Percentiles rank a stretch among this genome's conserved stretches.
Evolutionary conservation across 2,888 invertebrate genomes (phyloP).

Genomic region (Xiphydria camelus): DNA sequence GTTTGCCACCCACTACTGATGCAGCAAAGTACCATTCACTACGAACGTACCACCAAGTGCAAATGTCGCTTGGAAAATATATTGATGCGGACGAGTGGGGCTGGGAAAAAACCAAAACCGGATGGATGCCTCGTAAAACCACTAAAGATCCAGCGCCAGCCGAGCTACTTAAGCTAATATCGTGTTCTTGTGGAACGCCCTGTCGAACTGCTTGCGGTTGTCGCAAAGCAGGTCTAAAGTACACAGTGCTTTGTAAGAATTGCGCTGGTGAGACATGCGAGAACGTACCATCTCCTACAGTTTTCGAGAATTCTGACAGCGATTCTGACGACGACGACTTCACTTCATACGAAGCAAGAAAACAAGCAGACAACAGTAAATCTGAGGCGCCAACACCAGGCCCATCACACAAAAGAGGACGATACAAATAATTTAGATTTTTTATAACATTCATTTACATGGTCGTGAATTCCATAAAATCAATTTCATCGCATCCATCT

Average conservation of each 20-base stretch:
- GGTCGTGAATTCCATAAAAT: no score
- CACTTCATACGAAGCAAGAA: no score
- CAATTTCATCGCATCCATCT: no score
- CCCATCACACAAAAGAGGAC: no score
- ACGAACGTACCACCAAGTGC: conserved; percentile 9
- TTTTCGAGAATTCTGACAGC: no score
- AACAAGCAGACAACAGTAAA: no score
- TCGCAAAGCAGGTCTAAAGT: conserved; percentile 16
- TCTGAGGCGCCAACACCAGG: no score
- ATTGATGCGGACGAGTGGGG: conserved; percentile 17
- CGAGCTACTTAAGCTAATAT: conserved; percentile 11
- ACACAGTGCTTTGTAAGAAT: conserved; percentile 12
- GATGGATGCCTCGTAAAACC: conserved; percentile 14
- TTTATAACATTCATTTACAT: no score
- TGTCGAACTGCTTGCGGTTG: conserved; percentile 13
- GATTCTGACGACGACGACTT: no score
- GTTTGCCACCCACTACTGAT: conserved; percentile 19
- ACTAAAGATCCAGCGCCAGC: conserved; percentile 11
- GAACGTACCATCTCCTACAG: no score
- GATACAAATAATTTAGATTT: no score
- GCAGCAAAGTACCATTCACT: conserved; percentile 16
- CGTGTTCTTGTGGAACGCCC: conserved; percentile 14
- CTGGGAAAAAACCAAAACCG: conserved; percentile 16
- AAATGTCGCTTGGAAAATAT: neutral
- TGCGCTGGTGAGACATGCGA: no score